Base-by-base conservation (phyloP, 2,113 vertebrate genomes). In the Trogon surrucura region DNA sequence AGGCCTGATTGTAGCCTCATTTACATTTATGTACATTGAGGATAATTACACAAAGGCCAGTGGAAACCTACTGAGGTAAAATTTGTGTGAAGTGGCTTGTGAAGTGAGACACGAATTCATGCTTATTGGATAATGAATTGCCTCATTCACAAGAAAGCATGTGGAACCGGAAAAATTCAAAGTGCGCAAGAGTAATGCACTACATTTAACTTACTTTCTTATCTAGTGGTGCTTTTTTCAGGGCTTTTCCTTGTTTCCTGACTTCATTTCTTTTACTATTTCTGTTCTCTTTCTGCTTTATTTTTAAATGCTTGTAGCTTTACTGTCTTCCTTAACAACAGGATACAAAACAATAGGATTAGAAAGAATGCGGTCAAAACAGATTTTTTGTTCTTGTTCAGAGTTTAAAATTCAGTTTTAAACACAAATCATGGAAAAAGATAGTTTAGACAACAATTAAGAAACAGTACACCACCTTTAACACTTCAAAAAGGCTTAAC, bases 281-380 rank as follows among this genome's bases (percentile, higher is more conserved):
- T 96, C 72, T 70, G 44, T 91, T 95, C 38, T 10, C 21, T 96
- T 94, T 87, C 41, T 91, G 50, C 41, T 92, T 94, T 81, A 74
- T 79, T 94, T 94, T 89, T 93, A 95, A 95, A 94, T 96, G 54
- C 5, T 84, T 93, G 51, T 54, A 87, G 41, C 91, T 85, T 66
- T 96, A 66, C 62, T 81, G 56, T 88, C 78, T 79, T 94, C 60
- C 30, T 91, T 80, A 83, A 36, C 15, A 74, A 62, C 3, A 30
- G 18, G 19, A 23, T 30, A 21, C 8, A 88, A 95, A 91, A 53
- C 41, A 79, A 85, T 18, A 72, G 58, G 36, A 88, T 81, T 69
- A 82, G 34, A 72, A 94, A 44, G 9, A 26, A 21, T 27, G 36
- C 34, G 3, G 4, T 12, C 11, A 7, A n/a, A 41, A 6, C 32